Conservation (phyloP, 2,888 invertebrate genomes). For the Lobophora halterata region DNA sequence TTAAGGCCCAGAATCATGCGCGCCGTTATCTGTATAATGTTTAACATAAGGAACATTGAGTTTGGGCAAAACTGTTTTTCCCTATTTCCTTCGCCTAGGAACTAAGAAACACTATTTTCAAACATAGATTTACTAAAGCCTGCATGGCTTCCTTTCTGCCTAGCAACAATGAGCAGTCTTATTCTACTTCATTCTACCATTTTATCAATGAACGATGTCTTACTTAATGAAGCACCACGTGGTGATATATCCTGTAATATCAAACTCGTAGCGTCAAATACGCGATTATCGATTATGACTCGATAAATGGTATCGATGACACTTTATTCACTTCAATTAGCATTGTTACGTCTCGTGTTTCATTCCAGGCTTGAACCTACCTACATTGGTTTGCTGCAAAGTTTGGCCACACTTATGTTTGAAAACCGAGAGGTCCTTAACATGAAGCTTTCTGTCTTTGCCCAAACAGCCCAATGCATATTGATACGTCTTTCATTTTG, state of each 20-base stretch:
- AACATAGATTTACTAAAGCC: too few species aligned
- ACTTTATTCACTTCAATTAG: slow-evolving; percentile 7
- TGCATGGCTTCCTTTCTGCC: too few species aligned
- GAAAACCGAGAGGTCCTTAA: too few species aligned
- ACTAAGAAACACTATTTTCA: too few species aligned
- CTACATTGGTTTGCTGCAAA: background rate
- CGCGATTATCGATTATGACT: slow-evolving; percentile 11
- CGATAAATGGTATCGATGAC: slow-evolving; percentile 9
- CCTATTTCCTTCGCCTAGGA: too few species aligned
- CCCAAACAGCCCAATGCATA: slow-evolving; percentile 9
- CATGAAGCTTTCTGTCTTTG: slow-evolving; percentile 1
- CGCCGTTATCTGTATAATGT: slow-evolving; percentile 4
- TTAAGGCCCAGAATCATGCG: too few species aligned
- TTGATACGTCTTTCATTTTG: slow-evolving; percentile 14
- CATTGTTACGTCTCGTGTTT: slow-evolving; percentile 1
- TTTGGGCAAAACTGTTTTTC: too few species aligned
- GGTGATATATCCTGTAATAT: slow-evolving; percentile 10
- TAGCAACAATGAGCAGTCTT: too few species aligned
- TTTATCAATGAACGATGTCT: slow-evolving; percentile 9
- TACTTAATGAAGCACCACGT: slow-evolving; percentile 6
- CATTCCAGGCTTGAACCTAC: slow-evolving; percentile 1
- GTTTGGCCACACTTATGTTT: too few species aligned
- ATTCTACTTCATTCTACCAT: background rate
- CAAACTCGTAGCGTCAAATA: slow-evolving; percentile 7
- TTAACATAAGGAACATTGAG: too few species aligned